Conservation (phyloP, 2,888 invertebrate species). For the Thymelicus acteon region DNA sequence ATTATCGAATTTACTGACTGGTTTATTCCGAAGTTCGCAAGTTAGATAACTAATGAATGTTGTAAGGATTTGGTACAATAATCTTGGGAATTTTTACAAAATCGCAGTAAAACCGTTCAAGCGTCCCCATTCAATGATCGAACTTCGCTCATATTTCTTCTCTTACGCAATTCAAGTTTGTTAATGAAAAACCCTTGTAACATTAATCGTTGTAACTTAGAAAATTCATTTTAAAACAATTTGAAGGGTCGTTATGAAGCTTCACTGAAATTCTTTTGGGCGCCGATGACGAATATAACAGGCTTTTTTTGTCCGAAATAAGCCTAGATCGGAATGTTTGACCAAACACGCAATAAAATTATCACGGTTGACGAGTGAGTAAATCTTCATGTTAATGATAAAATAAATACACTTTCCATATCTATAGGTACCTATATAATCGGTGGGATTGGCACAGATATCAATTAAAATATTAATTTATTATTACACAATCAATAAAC, state of each 20-base stretch:
- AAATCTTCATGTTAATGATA: no score
- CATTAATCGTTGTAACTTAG: slow-evolving; percentile 67
- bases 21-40: slow-evolving; percentile 6
- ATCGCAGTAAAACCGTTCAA: slow-evolving; percentile 56
- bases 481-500: no score
- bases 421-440: no score
- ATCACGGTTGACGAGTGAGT: no score
- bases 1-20: slow-evolving; percentile 1
- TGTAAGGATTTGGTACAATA: slow-evolving; percentile 41
- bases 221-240: slow-evolving; percentile 66
- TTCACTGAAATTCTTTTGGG: slow-evolving; percentile 36
- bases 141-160: slow-evolving; percentile 75
- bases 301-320: slow-evolving; percentile 15
- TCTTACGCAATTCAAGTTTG: slow-evolving; percentile 69
- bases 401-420: no score
- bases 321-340: neutral
- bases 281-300: slow-evolving; percentile 15
- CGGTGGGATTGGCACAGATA: no score
- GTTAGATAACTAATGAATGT: slow-evolving; percentile 20
- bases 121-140: slow-evolving; percentile 66
- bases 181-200: slow-evolving; percentile 72
- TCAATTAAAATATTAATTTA: no score
- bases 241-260: slow-evolving; percentile 47
- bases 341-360: no score
- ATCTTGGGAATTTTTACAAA: slow-evolving; percentile 50